Evolutionary conservation across 1,140 invertebrate species (phyloP), one percentile per base, ranked within the genome.

Genomic region (Drosophila subobscura): DNA sequence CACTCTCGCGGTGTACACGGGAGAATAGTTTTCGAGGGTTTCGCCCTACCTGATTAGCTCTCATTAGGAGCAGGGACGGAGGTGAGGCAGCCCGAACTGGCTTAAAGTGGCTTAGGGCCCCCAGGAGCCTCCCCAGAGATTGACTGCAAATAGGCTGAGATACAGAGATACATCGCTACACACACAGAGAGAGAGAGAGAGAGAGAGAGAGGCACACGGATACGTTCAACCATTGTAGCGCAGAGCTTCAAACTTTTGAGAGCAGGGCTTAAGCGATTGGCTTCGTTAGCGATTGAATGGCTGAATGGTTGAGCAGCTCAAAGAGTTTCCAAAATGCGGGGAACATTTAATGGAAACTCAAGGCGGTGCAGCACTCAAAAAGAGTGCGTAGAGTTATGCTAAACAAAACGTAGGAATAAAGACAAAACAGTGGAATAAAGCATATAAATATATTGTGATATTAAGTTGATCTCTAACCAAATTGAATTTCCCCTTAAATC

Each of bases 131-230:
- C 50, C n/a, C 22, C 42, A 16, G 27, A 45, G 20, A 45, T 27
- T 37, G 56, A 46, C 60, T 64, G 37, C 46, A 44, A 65, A 65
- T 65, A 66, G 64, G 59, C 60, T 44, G 64, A 23, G 47, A 41
- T 50, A 37, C 45, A 61, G 25, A 41, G 27, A 14, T 52, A 51
- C n/a, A 33, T 33, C 7, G 27, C 50, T 5, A 6, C 10, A 6
- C 7, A 20, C 16, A 20, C 0, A 20, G 0, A 20, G 16, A 20
- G 16, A 20, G 16, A 20, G 16, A 20, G 16, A 20, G 16, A 20
- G 16, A 20, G 16, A 20, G 16, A 20, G 16, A 20, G 16, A 12
- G 41, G 40, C 37, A 25, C 47, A 16, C 47, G 16, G 23, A 27
- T 20, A 47, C 54, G 25, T 10, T 27, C 12, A 1, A 10, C 7